phyloP scores from a whole-genome alignment of 2,113 vertebrate genomes.

The Columba livia region DNA sequence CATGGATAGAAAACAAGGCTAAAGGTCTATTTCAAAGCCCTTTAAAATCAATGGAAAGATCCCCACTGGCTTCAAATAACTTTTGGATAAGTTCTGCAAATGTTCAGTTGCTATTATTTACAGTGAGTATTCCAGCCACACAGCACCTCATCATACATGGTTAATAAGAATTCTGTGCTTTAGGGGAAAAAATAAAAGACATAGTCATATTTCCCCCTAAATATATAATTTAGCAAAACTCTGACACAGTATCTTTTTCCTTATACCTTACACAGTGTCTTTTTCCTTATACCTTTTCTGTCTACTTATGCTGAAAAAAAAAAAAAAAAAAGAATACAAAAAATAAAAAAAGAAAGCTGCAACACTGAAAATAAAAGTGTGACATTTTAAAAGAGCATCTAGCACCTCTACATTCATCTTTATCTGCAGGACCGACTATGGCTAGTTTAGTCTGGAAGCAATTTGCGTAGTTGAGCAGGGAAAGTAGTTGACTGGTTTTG shows the following conservation, averaged over 20 bases:
- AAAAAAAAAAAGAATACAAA: no score
- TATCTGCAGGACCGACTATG: background rate
- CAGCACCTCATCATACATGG: background rate
- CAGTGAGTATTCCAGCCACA: background rate
- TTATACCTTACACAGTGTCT: background rate
- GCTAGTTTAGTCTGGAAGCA: background rate
- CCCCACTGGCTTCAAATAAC: background rate
- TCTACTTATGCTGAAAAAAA: background rate
- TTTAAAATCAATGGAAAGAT: slow-evolving; percentile 40
- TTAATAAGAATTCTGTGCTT: slow-evolving; percentile 4
- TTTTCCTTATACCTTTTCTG: background rate
- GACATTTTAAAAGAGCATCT: background rate
- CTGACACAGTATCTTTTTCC: background rate
- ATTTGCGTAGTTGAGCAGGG: background rate
- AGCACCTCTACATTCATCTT: background rate
- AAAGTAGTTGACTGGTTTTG: slow-evolving; percentile 48
- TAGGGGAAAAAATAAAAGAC: background rate
- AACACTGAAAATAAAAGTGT: background rate
- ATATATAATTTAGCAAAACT: background rate
- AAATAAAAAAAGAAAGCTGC: fast-evolving
- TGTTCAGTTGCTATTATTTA: background rate
- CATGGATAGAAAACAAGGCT: slow-evolving; percentile 12
- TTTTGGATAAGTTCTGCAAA: background rate
- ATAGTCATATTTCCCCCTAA: background rate
- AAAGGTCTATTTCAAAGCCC: slow-evolving; percentile 3